Conservation (phyloP, 2,888 invertebrate genomes). For the Drosophila pseudotalamancana region DNA sequence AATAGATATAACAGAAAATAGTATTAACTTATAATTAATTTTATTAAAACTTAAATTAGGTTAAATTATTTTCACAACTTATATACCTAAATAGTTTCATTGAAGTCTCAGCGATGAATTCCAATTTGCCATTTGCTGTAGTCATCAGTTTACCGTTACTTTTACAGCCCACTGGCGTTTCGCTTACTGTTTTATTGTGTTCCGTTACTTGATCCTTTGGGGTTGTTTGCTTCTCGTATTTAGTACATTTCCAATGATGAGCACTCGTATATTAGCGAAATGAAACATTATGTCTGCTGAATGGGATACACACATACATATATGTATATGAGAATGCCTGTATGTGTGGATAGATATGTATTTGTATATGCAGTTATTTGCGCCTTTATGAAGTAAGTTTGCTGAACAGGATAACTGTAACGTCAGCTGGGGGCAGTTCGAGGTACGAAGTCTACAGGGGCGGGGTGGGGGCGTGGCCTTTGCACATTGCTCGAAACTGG, state of each 20-base stretch:
- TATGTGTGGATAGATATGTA: too few relatives aligned
- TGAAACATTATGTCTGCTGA: conserved; percentile 60
- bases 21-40: too few relatives aligned
- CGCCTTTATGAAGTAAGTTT: conserved; percentile 64
- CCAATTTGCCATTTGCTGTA: conserved; percentile 1
- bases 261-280: conserved; percentile 72
- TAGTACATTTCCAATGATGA: conserved; percentile 65
- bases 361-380: conserved; percentile 48
- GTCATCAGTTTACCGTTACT: conserved; percentile 22
- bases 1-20: too few relatives aligned
- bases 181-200: conserved; percentile 5
- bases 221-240: conserved; percentile 33
- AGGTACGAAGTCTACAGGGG: background rate
- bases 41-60: too few relatives aligned
- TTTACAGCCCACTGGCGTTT: conserved; percentile 6
- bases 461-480: conserved; percentile 2
- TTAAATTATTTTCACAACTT: background rate
- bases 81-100: background rate
- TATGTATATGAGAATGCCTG: too few relatives aligned
- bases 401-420: conserved; percentile 25
- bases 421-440: background rate
- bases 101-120: background rate
- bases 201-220: conserved; percentile 6
- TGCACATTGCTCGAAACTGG: conserved; percentile 5
- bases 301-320: background rate